phyloP scores from a whole-genome alignment of 2,113 vertebrate species.

The Balaenoptera acutorostrata region DNA sequence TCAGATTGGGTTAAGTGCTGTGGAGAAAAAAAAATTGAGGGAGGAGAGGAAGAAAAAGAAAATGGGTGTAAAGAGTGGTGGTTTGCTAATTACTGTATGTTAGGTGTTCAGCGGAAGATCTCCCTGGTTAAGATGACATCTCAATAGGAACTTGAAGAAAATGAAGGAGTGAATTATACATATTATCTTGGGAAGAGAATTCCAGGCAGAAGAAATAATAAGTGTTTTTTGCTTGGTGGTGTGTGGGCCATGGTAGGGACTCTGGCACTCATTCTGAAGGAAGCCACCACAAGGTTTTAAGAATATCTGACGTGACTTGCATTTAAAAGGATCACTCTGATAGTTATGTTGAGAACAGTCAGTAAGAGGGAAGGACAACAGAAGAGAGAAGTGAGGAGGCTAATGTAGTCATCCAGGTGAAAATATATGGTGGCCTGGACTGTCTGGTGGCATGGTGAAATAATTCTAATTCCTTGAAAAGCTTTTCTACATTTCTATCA shows the following conservation, averaged over 20 bases:
- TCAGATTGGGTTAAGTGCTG: not conserved
- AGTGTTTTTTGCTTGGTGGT: not conserved
- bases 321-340: not conserved
- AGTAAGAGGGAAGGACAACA: not conserved
- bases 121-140: not conserved
- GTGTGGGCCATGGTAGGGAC: not conserved
- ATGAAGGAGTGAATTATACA: not conserved
- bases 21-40: not conserved
- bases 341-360: not conserved
- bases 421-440: not conserved
- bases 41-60: not conserved
- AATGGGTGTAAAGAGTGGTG: not conserved
- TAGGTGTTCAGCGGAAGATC: not conserved
- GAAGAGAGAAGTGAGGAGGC: not conserved
- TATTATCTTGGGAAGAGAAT: not conserved
- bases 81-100: not conserved
- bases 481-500: not conserved
- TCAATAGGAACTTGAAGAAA: not conserved
- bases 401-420: not conserved
- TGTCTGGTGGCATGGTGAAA: fast-evolving
- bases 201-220: not conserved
- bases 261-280: not conserved
- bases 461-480: not conserved
- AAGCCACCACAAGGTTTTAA: not conserved
- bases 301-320: not conserved